These are phyloP conservation scores for Metalampra italica DNA, from an alignment of 2,888 invertebrate species.

Conservation along the genomic window DNA sequence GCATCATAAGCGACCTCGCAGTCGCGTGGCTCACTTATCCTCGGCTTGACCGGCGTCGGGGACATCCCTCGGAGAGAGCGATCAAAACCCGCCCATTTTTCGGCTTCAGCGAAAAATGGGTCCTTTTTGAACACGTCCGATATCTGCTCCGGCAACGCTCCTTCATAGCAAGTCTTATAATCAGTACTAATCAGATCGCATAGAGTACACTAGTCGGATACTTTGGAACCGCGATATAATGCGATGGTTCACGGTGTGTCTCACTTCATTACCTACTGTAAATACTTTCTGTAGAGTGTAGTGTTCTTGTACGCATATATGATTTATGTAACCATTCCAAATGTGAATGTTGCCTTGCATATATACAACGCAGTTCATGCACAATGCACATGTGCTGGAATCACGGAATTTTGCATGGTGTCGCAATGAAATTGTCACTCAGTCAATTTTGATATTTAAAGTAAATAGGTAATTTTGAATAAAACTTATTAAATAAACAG, in stretches of 20 bases:
- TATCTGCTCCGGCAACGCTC: conserved; percentile 65
- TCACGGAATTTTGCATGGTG: conserved; percentile 18
- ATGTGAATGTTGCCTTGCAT: conserved; percentile 51
- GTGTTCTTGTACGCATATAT: conserved; percentile 49
- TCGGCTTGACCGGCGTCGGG: conserved; percentile 85
- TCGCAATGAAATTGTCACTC: conserved; percentile 9
- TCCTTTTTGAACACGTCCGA: conserved; percentile 71
- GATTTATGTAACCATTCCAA: conserved; percentile 38
- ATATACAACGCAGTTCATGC: conserved; percentile 74
- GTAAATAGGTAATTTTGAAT: conserved; percentile 1
- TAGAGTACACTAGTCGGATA: conserved; percentile 11
- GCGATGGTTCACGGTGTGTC: conserved; percentile 13
- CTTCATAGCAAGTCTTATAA: conserved; percentile 71
- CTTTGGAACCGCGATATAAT: not conserved
- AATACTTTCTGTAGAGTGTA: conserved; percentile 48
- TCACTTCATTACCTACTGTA: conserved; percentile 2
- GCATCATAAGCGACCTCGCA: conserved; percentile 85
- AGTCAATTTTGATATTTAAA: not conserved
- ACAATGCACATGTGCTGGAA: conserved; percentile 52
- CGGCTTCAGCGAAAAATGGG: conserved; percentile 74
- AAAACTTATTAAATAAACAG: conserved; percentile 20
- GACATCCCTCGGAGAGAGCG: conserved; percentile 72
- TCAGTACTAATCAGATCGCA: conserved; percentile 45
- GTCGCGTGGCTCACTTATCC: conserved; percentile 83
- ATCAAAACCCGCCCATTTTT: conserved; percentile 77